Base-by-base conservation (phyloP, 1,140 invertebrate species). In the Bombus confusus region DNA sequence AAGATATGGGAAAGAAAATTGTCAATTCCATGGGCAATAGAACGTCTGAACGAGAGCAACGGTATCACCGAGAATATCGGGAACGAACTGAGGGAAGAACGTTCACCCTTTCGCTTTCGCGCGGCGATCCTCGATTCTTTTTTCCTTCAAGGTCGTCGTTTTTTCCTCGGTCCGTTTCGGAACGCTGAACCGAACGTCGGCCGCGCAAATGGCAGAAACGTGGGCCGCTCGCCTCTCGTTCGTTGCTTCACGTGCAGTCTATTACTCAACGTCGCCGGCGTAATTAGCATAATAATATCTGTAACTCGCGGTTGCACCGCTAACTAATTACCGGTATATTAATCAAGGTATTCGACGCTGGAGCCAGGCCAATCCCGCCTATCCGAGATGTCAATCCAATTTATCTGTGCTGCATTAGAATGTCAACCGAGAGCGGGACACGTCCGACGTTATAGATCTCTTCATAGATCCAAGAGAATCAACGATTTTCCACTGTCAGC, bases 241-340 rank as follows among this genome's bases (percentile, higher is more conserved):
- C 90, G 79, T 91, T 86, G 86, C 84, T 92, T 91, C 91, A 92
- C 89, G 91, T 88, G 89, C 89, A 92, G 82, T 84, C 91, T 87
- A 92, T 92, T 92, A 92, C 87, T 92, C 91, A 92, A 92, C 90
- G 91, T 92, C 91, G 73, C 79, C 86, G 80, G 82, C 91, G 91
- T 91, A 91, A 92, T 92, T 92, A 92, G 91, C 91, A 92, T 92
- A 92, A 92, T 92, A 92, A 92, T 92, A 92, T 92, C 91, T 92
- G 91, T 92, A 91, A 92, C 91, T 91, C 90, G 88, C 91, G 88
- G 89, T 92, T 91, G 91, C 86, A 92, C 69, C 91, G 91, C 85
- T 91, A 92, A 92, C 91, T 92, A 92, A 92, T 92, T 91, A 91
- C 89, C 86, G 86, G 83, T 75, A 73, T 88, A 90, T 92, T 92